Evolutionary conservation across 2,797 vertebrate genomes (phyloP).

Genomic region (Enoplosus armatus): DNA sequence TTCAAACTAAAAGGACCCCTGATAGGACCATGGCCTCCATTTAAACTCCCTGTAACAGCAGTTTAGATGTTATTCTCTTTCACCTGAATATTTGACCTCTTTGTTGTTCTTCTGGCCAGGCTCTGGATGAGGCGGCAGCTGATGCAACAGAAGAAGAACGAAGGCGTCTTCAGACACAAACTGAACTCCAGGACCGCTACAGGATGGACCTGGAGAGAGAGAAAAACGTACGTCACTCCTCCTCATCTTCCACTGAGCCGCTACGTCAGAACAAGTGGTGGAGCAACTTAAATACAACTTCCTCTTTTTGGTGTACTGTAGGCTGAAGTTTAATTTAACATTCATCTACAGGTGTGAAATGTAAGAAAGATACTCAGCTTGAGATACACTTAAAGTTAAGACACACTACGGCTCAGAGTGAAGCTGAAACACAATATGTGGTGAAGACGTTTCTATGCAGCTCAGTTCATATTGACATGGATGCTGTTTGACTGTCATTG

Average conservation of each 20-base stretch:
- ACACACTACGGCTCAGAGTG: background rate
- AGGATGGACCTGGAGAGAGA: slow-evolving; percentile 93
- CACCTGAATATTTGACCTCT: background rate
- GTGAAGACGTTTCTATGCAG: background rate
- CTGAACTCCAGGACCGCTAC: slow-evolving; percentile 94
- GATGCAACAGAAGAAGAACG: slow-evolving; percentile 92
- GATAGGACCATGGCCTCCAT: background rate
- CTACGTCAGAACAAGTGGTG: background rate
- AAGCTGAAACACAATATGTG: background rate
- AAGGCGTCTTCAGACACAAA: slow-evolving; percentile 92
- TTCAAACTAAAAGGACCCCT: slow-evolving; percentile 2
- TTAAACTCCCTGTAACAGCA: background rate
- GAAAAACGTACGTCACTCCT: slow-evolving; percentile 86
- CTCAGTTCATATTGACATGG: background rate
- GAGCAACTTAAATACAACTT: background rate
- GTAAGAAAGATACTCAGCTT: background rate
- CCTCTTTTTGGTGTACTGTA: slow-evolving; percentile 3
- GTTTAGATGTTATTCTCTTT: background rate
- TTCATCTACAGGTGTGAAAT: no score
- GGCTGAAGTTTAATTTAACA: background rate
- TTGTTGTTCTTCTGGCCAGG: slow-evolving; percentile 77
- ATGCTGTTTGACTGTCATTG: background rate
- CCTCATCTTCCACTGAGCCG: background rate
- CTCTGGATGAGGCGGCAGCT: slow-evolving; percentile 92
- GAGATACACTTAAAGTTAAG: background rate